Conservation (phyloP, 2,888 invertebrate genomes). For the Chydorus sphaericus region DNA sequence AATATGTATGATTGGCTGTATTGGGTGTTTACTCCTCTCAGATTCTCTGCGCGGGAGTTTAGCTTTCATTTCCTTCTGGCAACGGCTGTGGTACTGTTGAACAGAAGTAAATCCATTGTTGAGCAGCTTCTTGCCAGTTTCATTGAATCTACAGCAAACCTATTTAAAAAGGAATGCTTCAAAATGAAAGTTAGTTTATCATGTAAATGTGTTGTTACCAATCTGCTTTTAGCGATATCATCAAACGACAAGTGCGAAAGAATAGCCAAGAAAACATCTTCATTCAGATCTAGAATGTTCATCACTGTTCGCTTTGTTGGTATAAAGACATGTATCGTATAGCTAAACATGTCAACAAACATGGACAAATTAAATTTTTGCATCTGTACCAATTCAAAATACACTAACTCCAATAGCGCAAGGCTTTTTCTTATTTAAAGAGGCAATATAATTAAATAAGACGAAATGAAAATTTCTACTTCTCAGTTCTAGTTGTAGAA, state of each 20-base stretch:
- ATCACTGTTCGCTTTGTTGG: no score
- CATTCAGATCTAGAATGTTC: constrained; percentile 50
- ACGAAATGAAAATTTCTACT: no score
- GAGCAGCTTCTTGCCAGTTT: constrained; percentile 53
- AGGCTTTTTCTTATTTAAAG: no score
- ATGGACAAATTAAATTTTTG: no score
- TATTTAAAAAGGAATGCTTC: constrained; percentile 29
- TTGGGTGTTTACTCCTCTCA: constrained; percentile 65
- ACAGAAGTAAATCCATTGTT: constrained; percentile 70
- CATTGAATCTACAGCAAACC: constrained; percentile 65
- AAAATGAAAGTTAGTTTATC: background rate
- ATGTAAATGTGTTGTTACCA: constrained; percentile 42
- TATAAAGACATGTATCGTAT: no score
- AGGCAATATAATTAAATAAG: no score
- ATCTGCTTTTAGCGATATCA: constrained; percentile 60
- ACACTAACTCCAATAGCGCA: no score
- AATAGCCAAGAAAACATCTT: constrained; percentile 59
- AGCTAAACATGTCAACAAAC: no score
- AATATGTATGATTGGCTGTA: constrained; percentile 79
- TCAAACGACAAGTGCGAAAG: constrained; percentile 60
- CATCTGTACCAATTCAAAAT: no score
- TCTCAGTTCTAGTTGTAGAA: no score
- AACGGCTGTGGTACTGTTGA: constrained; percentile 56
- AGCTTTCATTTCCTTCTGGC: constrained; percentile 61
- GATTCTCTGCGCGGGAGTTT: constrained; percentile 76